Evolutionary conservation across 1,140 invertebrate genomes (phyloP).

Genomic region (Monomorium pharaonis): DNA sequence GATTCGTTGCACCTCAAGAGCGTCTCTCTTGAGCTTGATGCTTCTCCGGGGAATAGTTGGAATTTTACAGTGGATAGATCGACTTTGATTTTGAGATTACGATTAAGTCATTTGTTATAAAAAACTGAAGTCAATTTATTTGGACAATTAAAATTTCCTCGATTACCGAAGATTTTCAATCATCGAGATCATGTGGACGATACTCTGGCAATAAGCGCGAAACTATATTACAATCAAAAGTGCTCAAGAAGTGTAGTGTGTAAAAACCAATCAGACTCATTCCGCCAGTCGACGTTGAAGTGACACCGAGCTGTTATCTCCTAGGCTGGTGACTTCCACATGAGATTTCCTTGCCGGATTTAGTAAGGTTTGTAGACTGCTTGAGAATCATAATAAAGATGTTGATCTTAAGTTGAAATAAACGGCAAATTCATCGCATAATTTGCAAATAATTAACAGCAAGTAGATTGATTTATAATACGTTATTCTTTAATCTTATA

Average conservation of each 20-base stretch:
- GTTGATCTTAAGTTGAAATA: not conserved
- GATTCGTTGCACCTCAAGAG: not conserved
- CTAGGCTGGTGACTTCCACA: not conserved
- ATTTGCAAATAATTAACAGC: not conserved
- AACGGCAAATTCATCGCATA: not conserved
- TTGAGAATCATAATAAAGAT: not conserved
- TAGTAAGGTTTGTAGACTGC: slow-evolving; percentile 27
- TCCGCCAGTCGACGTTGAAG: not conserved
- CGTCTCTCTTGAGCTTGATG: not conserved
- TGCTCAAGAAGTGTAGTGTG: slow-evolving; percentile 42
- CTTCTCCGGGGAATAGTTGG: not conserved
- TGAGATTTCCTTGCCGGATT: not conserved
- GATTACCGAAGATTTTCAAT: not conserved
- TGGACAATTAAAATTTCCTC: not conserved
- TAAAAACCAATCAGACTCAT: slow-evolving; percentile 36
- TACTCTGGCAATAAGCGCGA: not conserved
- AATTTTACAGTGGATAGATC: not conserved
- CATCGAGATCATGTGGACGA: not conserved
- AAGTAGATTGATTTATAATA: not conserved
- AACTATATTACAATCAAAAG: slow-evolving; percentile 22
- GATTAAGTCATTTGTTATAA: not conserved
- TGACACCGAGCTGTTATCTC: not conserved
- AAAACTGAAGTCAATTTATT: not conserved
- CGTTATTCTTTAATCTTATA: not conserved
- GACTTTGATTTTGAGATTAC: not conserved